These are phyloP conservation scores for Uria aalge DNA, from an alignment of 2,113 vertebrate genomes.

Conservation along the genomic window DNA sequence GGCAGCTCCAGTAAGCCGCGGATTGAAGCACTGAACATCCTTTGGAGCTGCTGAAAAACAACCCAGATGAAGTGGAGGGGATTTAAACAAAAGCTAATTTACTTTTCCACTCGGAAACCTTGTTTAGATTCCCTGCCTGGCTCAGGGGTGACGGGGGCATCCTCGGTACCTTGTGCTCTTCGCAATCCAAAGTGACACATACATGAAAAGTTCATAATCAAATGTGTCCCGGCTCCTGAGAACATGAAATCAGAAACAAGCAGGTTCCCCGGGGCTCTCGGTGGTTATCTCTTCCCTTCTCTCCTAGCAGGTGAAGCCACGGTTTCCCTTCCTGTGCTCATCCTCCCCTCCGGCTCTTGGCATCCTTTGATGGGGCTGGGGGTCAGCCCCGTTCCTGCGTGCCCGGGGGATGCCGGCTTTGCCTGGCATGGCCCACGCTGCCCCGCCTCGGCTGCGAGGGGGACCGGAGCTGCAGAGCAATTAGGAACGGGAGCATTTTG, in stretches of 20 bases:
- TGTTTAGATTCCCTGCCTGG: background rate
- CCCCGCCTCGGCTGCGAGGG: fast-evolving
- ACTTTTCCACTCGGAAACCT: background rate
- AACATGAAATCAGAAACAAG: background rate
- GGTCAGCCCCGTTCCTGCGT: background rate
- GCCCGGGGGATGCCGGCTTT: fast-evolving
- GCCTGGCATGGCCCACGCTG: fast-evolving
- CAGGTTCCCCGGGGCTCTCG: background rate
- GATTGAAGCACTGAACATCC: background rate
- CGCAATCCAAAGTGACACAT: background rate
- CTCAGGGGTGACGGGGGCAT: background rate
- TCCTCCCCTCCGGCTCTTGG: background rate
- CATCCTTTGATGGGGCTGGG: background rate
- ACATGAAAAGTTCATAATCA: background rate
- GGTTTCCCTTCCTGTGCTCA: background rate
- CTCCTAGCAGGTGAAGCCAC: background rate
- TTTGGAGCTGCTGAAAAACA: background rate
- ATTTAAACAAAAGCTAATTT: background rate
- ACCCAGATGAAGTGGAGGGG: background rate
- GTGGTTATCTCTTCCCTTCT: background rate
- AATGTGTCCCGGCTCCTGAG: background rate
- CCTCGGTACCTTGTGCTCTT: background rate
- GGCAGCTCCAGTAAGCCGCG: background rate
- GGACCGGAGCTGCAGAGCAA: constrained; percentile 1
- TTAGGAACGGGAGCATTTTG: background rate